Conservation (phyloP, 2,888 invertebrate species). For the Mycalesis mineus region DNA sequence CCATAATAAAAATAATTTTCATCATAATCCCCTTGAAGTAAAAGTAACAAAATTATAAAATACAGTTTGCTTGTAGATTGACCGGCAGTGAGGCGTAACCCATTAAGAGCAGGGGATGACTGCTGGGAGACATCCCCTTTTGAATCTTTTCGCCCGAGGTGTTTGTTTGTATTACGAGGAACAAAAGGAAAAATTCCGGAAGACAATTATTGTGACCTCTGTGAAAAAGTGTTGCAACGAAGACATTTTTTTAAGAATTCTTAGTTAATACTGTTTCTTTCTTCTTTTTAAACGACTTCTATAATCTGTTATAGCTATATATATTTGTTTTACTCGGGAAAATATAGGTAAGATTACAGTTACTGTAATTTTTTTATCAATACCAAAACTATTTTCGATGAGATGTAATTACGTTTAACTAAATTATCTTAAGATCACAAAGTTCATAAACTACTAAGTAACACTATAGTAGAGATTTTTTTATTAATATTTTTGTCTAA, state of each 20-base stretch:
- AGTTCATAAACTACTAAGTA: too few relatives aligned
- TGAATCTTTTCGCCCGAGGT: conserved; percentile 26
- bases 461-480: too few relatives aligned
- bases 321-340: too few relatives aligned
- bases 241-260: background rate
- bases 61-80: conserved; percentile 23
- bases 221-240: background rate
- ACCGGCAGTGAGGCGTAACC: conserved; percentile 26
- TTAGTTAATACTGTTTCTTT: background rate
- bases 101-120: conserved; percentile 24
- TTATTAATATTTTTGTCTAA: too few relatives aligned
- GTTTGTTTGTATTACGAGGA: conserved; percentile 18
- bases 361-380: too few relatives aligned
- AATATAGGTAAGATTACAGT: too few relatives aligned
- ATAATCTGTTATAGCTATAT: too few relatives aligned
- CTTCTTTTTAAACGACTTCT: too few relatives aligned
- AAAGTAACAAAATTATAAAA: conserved; percentile 26
- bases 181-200: conserved; percentile 12
- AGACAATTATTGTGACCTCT: conserved; percentile 12
- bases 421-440: too few relatives aligned
- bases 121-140: conserved; percentile 24
- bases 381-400: too few relatives aligned
- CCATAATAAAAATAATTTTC: background rate
- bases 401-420: too few relatives aligned
- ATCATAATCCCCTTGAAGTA: background rate